Evolutionary conservation across 2,797 vertebrate genomes (phyloP), one percentile per base, ranked within the genome.

Genomic region (Thaleichthys pacificus): DNA sequence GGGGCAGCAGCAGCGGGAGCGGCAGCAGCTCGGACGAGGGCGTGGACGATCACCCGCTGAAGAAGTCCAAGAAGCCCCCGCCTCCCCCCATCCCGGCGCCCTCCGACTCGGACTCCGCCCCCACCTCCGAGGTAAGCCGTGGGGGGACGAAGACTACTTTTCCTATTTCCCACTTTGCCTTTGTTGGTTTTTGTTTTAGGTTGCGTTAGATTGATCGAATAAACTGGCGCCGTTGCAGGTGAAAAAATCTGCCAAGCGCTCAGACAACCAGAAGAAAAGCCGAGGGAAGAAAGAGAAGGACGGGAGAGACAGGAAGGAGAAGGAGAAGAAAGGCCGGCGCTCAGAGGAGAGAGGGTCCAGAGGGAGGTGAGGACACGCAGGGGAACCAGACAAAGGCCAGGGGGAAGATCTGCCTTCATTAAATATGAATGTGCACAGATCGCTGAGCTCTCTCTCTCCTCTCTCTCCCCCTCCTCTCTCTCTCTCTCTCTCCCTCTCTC

Each of bases 1-100:
- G 89, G 9, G 89, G 74, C 0, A 91, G 85, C 0, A 82, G 89
- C 28, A 93, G 92, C 5, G 90, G 87, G 0, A 93, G 93, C n/a
- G 95, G 94, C 89, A 94, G 93, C 0, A 89, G 88, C 17, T 95
- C 95, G 0, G 96, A 96, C 0, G 95, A 96, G 11, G 93, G 91
- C 0, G 89, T 81, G 2, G 89, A 90, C 14, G 93, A 93, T 69
- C 95, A 96, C 75, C 96, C 95, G 0, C 82, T 95, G 56, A 95
- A 95, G 86, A 96, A 94, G 66, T 94, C 92, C 77, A 96, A 96
- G 64, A 95, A 95, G 62, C 93, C 93, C 0, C 93, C 94, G 0
- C 93, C 92, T 0, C 85, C 92, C 8, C 91, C 93, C 0, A 96
- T 94, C 3, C 93, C 95, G 0, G 95, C 95, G 0, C 96, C 96